A percentile compares a stretch with the other conserved stretches of the same genome.
These are phyloP conservation scores for Napeogenes sylphis DNA, from an alignment of 2,888 invertebrate genomes.

Conservation along the genomic window DNA sequence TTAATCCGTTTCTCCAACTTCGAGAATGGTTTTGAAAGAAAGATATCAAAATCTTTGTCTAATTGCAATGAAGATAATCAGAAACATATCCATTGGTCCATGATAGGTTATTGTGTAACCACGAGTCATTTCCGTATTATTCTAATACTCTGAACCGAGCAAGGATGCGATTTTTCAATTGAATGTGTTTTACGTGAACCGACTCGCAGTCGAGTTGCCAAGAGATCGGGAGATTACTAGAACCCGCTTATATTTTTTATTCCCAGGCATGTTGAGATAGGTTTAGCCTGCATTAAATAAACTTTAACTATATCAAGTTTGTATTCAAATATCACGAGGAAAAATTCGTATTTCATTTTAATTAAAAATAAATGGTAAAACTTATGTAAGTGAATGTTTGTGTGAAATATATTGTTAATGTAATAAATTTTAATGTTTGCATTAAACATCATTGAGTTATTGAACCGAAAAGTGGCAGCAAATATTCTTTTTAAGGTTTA, in stretches of 20 bases:
- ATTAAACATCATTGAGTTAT: too few species aligned
- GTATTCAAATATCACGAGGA: too few species aligned
- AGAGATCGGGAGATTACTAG: constrained; percentile 25
- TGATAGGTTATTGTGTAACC: constrained; percentile 15
- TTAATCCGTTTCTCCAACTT: too few species aligned
- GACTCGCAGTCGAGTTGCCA: constrained; percentile 26
- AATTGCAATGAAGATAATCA: neutral
- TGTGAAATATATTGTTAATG: too few species aligned
- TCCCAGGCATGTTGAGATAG: constrained; percentile 10
- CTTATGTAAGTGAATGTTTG: too few species aligned
- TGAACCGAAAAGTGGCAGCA: too few species aligned
- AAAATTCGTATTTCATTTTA: too few species aligned
- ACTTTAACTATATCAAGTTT: neutral
- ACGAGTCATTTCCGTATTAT: constrained; percentile 22
- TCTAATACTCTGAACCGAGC: constrained; percentile 25
- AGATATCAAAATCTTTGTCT: too few species aligned
- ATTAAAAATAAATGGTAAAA: too few species aligned
- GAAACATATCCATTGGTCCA: neutral
- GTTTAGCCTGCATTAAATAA: constrained; percentile 10
- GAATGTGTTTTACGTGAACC: constrained; percentile 29
- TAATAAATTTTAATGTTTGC: too few species aligned
- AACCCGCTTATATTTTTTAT: constrained; percentile 24
- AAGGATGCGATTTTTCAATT: constrained; percentile 29
- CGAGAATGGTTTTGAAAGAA: too few species aligned
- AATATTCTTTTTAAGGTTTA: too few species aligned